Percentiles rank a stretch among this genome's conserved stretches.
Evolutionary conservation across 2,113 vertebrate genomes (phyloP).

Genomic region (Noctilio leporinus): DNA sequence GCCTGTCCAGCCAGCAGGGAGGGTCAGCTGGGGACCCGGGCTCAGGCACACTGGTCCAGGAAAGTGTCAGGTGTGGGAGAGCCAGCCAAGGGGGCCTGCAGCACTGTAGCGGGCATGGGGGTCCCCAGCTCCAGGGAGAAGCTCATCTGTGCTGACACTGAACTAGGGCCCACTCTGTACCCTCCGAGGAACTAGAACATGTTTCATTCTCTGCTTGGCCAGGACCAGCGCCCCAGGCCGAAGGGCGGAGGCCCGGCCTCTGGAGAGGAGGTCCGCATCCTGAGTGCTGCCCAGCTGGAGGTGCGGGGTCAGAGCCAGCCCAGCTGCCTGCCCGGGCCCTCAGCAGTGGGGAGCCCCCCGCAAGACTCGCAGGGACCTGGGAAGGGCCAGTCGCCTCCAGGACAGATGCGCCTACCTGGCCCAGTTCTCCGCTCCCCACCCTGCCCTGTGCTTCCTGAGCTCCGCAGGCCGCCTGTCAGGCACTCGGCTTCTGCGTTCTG

Average conservation of each 20-base stretch:
- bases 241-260: neutral
- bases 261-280: neutral
- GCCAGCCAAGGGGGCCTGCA: neutral
- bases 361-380: neutral
- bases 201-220: neutral
- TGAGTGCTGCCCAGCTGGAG: neutral
- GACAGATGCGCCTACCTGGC: rapidly evolving
- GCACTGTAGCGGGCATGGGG: rapidly evolving
- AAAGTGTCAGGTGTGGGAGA: neutral
- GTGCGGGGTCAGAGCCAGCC: neutral
- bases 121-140: neutral
- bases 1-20: neutral
- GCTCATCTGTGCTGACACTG: rapidly evolving
- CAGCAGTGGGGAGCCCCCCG: neutral
- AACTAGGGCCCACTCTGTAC: rapidly evolving
- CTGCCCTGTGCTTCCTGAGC: rapidly evolving
- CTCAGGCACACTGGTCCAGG: too few relatives aligned
- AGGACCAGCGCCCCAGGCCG: neutral
- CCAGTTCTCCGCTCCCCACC: rapidly evolving
- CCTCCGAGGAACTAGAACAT: too few relatives aligned
- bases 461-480: neutral
- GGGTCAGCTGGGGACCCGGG: neutral
- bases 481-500: rapidly evolving
- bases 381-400: rapidly evolving
- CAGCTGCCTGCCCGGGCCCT: neutral